A percentile compares a stretch with the other conserved stretches of the same genome.
phyloP scores from a whole-genome alignment of 2,888 invertebrate species.

The Drosophila quinaria region DNA sequence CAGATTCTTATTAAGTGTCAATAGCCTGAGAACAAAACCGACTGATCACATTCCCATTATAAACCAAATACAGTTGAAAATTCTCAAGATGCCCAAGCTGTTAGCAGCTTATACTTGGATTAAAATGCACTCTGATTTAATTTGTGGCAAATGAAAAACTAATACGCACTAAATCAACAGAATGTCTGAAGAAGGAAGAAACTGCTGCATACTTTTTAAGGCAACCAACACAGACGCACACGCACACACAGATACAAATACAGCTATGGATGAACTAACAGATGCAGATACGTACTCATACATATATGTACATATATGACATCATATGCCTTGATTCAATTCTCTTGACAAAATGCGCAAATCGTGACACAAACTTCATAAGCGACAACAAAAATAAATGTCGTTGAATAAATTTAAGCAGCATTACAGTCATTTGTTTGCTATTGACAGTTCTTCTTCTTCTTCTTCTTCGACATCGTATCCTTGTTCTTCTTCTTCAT shows the following conservation, averaged over 20 bases:
- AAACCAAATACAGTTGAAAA: background rate
- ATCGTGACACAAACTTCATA: conserved; percentile 62
- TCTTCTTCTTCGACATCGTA: conserved; percentile 9
- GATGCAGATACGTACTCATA: conserved; percentile 6
- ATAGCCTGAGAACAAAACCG: conserved; percentile 4
- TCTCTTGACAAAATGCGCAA: conserved; percentile 55
- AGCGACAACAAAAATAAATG: conserved; percentile 65
- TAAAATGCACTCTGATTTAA: conserved; percentile 9
- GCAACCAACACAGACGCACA: conserved; percentile 10
- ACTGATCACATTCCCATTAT: background rate
- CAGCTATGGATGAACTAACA: conserved; percentile 14
- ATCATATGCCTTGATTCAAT: conserved; percentile 57
- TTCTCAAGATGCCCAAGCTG: conserved; percentile 5
- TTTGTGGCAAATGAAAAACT: conserved; percentile 13
- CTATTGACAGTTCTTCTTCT: conserved; percentile 46
- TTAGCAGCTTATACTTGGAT: conserved; percentile 14
- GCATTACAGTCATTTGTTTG: conserved; percentile 64
- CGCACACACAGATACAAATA: background rate
- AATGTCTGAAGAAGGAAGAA: conserved; percentile 35
- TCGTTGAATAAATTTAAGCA: conserved; percentile 68
- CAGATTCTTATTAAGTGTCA: conserved; percentile 19
- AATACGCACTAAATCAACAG: conserved; percentile 46
- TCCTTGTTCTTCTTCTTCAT: conserved; percentile 19
- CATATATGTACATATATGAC: conserved; percentile 40
- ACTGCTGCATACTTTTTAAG: conserved; percentile 60